phyloP scores from a whole-genome alignment of 2,797 vertebrate species.

The Glossophaga mutica region DNA sequence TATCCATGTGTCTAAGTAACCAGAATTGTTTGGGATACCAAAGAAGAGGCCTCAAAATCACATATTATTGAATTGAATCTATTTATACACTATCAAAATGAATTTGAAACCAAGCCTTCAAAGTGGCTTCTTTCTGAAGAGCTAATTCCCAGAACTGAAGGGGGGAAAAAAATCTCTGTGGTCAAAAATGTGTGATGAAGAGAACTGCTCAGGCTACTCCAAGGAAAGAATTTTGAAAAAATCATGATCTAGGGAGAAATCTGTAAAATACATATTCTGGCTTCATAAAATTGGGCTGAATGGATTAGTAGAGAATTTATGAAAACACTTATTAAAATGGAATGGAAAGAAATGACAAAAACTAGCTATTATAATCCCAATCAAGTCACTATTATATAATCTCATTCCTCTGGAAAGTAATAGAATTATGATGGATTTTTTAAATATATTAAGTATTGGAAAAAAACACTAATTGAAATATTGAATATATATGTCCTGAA shows the following conservation, averaged over 20 bases:
- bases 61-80: not conserved
- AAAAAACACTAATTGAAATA: not conserved
- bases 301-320: not conserved
- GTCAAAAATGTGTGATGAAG: not conserved
- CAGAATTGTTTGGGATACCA: not conserved
- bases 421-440: not conserved
- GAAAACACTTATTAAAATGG: not conserved
- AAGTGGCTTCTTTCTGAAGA: slow-evolving; percentile 15
- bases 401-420: not conserved
- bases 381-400: not conserved
- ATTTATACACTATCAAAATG: slow-evolving; percentile 29
- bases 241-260: not conserved
- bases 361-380: not conserved
- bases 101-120: not conserved
- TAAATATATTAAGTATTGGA: not conserved
- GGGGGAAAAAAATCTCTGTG: not conserved
- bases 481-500: not conserved
- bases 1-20: not conserved
- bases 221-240: not conserved
- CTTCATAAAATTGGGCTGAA: not conserved
- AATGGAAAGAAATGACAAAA: not conserved
- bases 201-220: not conserved
- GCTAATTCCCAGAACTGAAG: not conserved
- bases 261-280: not conserved
- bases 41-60: slow-evolving; percentile 6